Evolutionary conservation across 2,888 invertebrate species (phyloP).

Genomic region (Polia nebulosa): DNA sequence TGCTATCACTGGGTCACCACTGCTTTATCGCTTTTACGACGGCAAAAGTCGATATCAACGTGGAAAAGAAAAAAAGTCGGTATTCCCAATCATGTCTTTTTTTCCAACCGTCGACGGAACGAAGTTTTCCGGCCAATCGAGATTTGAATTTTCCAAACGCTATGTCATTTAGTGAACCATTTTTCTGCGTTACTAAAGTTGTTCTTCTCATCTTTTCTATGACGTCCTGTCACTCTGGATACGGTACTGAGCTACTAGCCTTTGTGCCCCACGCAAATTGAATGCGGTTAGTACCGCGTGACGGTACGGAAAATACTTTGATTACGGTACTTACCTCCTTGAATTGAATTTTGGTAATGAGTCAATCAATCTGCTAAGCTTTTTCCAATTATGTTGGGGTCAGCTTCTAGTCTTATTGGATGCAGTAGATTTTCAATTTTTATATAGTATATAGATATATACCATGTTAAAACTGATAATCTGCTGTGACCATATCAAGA

Average conservation of each 20-base stretch:
- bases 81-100: neutral
- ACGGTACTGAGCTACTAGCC: conserved; percentile 76
- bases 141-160: neutral
- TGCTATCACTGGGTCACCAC: too few species aligned
- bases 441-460: too few species aligned
- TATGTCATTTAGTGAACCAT: neutral
- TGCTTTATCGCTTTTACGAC: neutral
- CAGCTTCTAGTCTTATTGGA: neutral
- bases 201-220: conserved; percentile 25
- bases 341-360: conserved; percentile 19
- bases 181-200: neutral
- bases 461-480: too few species aligned
- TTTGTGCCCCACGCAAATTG: conserved; percentile 74
- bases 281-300: conserved; percentile 71
- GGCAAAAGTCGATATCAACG: too few species aligned
- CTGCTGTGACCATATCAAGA: too few species aligned
- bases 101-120: neutral
- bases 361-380: neutral
- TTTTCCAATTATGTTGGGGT: too few species aligned
- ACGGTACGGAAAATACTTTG: conserved; percentile 48
- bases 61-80: neutral
- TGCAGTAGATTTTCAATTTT: too few species aligned
- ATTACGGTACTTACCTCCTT: conserved; percentile 11
- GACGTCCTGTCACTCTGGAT: conserved; percentile 74
- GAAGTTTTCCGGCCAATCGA: neutral